A percentile compares a stretch with the other conserved stretches of the same genome.
These are phyloP conservation scores for Lagopus muta DNA, from an alignment of 2,113 vertebrate species.

Conservation along the genomic window DNA sequence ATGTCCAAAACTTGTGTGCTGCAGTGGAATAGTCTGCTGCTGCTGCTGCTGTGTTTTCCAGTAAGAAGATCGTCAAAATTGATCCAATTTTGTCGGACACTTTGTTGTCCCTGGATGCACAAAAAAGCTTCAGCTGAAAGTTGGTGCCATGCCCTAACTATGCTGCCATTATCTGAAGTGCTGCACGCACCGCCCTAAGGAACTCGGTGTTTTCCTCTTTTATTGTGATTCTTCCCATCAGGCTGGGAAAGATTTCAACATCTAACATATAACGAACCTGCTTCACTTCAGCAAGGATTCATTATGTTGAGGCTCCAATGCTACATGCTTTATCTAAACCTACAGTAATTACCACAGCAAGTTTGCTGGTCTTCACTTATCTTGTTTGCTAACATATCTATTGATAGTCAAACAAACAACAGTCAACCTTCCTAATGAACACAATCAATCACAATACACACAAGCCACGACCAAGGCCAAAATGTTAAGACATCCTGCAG, in stretches of 20 bases:
- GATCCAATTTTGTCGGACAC: background rate
- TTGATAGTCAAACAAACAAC: conserved; percentile 76
- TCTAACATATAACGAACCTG: conserved; percentile 52
- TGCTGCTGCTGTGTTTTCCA: background rate
- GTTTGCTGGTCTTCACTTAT: conserved; percentile 63
- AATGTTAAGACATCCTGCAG: background rate
- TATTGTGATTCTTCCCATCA: conserved; percentile 3
- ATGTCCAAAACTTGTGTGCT: background rate
- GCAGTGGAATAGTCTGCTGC: background rate
- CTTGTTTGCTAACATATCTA: conserved; percentile 63
- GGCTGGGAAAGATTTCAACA: conserved; percentile 43
- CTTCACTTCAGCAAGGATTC: conserved; percentile 70
- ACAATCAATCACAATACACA: conserved; percentile 70
- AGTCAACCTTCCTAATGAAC: conserved; percentile 73
- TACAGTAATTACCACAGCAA: conserved; percentile 73
- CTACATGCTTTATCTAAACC: conserved; percentile 72
- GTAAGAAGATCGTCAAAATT: background rate
- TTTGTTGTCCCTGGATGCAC: background rate
- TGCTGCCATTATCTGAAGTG: background rate
- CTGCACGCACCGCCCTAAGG: background rate
- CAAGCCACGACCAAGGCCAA: conserved; percentile 17
- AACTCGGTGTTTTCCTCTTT: background rate
- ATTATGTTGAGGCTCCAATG: conserved; percentile 51
- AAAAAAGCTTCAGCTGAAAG: background rate
- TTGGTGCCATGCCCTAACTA: background rate